Evolutionary conservation across 2,797 vertebrate species (phyloP).

Genomic region (Takifugu ocellatus): DNA sequence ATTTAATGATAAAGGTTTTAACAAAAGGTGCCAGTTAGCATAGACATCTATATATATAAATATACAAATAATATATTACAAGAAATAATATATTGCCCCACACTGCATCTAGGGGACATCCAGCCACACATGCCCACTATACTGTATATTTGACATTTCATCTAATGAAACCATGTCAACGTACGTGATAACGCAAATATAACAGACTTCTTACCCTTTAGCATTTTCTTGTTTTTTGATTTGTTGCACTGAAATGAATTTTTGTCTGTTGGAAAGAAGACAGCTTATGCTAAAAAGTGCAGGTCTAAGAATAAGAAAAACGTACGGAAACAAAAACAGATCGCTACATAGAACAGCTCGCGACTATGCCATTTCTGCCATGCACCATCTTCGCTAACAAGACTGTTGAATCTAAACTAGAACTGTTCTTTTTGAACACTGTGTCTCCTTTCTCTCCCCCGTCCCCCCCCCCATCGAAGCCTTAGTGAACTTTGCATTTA

Average conservation of each 20-base stretch:
- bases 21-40: slow-evolving; percentile 14
- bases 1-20: slow-evolving; percentile 21
- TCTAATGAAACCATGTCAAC: not conserved
- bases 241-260: slow-evolving; percentile 12
- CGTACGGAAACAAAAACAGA: slow-evolving; percentile 4
- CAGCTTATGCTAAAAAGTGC: not conserved
- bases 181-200: not conserved
- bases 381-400: slow-evolving; percentile 54
- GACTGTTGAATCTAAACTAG: slow-evolving; percentile 69
- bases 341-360: slow-evolving; percentile 22
- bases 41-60: slow-evolving; percentile 43
- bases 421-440: slow-evolving; percentile 65
- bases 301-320: not conserved
- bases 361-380: slow-evolving; percentile 43
- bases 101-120: slow-evolving; percentile 16
- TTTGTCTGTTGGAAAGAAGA: slow-evolving; percentile 6
- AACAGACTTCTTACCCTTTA: not conserved
- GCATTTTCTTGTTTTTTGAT: slow-evolving; percentile 19
- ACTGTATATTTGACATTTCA: not conserved
- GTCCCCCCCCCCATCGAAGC: slow-evolving; percentile 37
- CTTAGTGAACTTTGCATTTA: slow-evolving; percentile 58
- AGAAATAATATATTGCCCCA: slow-evolving; percentile 48
- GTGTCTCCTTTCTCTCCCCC: slow-evolving; percentile 54
- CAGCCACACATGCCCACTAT: too few species aligned
- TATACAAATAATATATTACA: slow-evolving; percentile 57